These are phyloP conservation scores for Drosophila navojoa DNA, from an alignment of 1,140 invertebrate genomes.

Conservation along the genomic window DNA sequence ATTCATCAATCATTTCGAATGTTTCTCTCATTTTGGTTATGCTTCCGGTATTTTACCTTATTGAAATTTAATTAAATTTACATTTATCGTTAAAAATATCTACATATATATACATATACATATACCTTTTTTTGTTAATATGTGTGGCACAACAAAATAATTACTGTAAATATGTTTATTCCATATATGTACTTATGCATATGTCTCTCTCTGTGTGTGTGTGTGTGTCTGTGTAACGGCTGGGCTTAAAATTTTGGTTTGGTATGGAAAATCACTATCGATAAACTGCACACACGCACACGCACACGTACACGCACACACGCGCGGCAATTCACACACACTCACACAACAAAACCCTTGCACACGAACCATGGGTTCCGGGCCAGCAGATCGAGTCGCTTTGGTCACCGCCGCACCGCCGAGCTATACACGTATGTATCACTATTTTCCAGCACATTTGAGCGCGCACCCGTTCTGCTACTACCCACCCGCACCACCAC, in stretches of 20 bases:
- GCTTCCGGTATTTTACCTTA: slow-evolving; percentile 73
- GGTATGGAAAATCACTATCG: slow-evolving; percentile 57
- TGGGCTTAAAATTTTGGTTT: slow-evolving; percentile 68
- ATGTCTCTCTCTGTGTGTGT: slow-evolving; percentile 33
- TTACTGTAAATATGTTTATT: slow-evolving; percentile 62
- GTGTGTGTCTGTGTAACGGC: slow-evolving; percentile 68
- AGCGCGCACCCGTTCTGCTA: slow-evolving; percentile 84
- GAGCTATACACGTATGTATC: slow-evolving; percentile 85
- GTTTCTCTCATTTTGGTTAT: slow-evolving; percentile 56
- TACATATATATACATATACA: slow-evolving; percentile 8
- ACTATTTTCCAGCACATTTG: slow-evolving; percentile 84
- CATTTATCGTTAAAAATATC: slow-evolving; percentile 54
- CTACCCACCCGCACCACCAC: slow-evolving; percentile 83
- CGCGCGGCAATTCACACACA: slow-evolving; percentile 1
- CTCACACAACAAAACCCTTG: slow-evolving; percentile 39
- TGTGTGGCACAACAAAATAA: slow-evolving; percentile 49
- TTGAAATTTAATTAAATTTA: slow-evolving; percentile 75
- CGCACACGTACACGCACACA: slow-evolving; percentile 8
- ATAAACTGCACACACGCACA: slow-evolving; percentile 51
- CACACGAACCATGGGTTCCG: slow-evolving; percentile 38
- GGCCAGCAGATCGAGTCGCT: slow-evolving; percentile 84
- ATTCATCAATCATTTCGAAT: slow-evolving; percentile 74
- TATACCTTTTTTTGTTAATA: slow-evolving; percentile 17
- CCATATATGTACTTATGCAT: slow-evolving; percentile 39
- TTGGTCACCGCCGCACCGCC: slow-evolving; percentile 84